phyloP scores from a whole-genome alignment of 2,888 invertebrate genomes.

The Leucoma salicis region DNA sequence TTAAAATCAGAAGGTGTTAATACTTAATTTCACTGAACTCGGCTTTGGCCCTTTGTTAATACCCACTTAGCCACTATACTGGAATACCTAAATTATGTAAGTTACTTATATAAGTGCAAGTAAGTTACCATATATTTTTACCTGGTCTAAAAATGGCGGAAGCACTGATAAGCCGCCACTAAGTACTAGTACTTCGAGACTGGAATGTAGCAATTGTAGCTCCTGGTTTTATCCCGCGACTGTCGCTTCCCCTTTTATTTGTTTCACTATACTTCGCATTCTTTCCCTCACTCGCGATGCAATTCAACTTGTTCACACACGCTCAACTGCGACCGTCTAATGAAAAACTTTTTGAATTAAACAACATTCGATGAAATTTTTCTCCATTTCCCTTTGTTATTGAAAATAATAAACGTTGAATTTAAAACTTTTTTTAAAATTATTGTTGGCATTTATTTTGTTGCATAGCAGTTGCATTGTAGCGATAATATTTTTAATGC shows the following conservation, averaged over 20 bases:
- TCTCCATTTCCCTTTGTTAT: slow-evolving; percentile 60
- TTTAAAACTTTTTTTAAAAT: slow-evolving; percentile 19
- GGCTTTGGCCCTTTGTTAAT: no score
- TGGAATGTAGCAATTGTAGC: slow-evolving; percentile 75
- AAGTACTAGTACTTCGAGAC: slow-evolving; percentile 50
- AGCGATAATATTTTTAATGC: neutral
- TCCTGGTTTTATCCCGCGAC: slow-evolving; percentile 61
- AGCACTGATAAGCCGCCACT: slow-evolving; percentile 42
- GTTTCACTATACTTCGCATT: slow-evolving; percentile 63
- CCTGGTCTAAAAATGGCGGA: no score
- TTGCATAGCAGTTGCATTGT: neutral
- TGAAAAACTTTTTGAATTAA: slow-evolving; percentile 80
- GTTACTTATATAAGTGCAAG: no score
- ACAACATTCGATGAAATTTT: slow-evolving; percentile 59
- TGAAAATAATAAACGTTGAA: slow-evolving; percentile 62
- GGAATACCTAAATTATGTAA: no score
- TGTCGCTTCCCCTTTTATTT: slow-evolving; percentile 62
- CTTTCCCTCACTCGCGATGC: slow-evolving; percentile 61
- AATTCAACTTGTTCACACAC: slow-evolving; percentile 61
- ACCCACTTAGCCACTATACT: no score
- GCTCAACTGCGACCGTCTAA: slow-evolving; percentile 60
- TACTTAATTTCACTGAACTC: no score
- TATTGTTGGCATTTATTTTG: neutral
- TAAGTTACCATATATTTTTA: no score
- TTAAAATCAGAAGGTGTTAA: no score